Evolutionary conservation across 2,888 invertebrate species (phyloP).

Genomic region (Lithophane ornitopus): DNA sequence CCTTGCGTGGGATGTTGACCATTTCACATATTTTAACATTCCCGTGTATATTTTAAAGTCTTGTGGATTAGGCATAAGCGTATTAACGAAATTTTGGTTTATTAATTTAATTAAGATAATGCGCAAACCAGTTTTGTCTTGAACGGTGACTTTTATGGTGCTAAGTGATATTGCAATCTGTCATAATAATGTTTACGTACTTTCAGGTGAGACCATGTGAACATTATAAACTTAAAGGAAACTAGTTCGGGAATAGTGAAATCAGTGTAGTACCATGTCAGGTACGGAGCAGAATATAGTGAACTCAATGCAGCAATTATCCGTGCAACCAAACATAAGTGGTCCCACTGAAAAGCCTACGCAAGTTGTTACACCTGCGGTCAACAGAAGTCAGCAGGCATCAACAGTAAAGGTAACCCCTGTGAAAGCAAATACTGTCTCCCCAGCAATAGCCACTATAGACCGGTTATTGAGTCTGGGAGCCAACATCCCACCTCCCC

Average conservation of each 20-base stretch:
- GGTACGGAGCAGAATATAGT: conserved; percentile 89
- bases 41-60: conserved; percentile 29
- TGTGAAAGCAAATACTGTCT: conserved; percentile 82
- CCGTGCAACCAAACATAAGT: conserved; percentile 87
- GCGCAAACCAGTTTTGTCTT: conserved; percentile 52
- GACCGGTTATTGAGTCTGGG: conserved; percentile 87
- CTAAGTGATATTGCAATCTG: conserved; percentile 48
- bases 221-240: conserved; percentile 71
- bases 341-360: conserved; percentile 88
- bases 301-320: conserved; percentile 89
- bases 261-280: conserved; percentile 88
- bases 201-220: conserved; percentile 85
- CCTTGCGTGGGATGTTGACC: conserved; percentile 86
- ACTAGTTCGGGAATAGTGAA: conserved; percentile 74
- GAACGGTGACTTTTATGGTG: conserved; percentile 32
- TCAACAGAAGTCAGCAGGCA: conserved; percentile 85
- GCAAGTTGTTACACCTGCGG: conserved; percentile 89
- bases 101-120: conserved; percentile 50
- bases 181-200: conserved; percentile 58
- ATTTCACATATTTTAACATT: conserved; percentile 67
- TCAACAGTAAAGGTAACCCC: conserved; percentile 82
- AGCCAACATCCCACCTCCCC: conserved; percentile 85
- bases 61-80: conserved; percentile 15
- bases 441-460: conserved; percentile 89
- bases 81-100: conserved; percentile 9